Conservation (phyloP, 92 coral and sea anemone genomes). For the Porites evermanni region DNA sequence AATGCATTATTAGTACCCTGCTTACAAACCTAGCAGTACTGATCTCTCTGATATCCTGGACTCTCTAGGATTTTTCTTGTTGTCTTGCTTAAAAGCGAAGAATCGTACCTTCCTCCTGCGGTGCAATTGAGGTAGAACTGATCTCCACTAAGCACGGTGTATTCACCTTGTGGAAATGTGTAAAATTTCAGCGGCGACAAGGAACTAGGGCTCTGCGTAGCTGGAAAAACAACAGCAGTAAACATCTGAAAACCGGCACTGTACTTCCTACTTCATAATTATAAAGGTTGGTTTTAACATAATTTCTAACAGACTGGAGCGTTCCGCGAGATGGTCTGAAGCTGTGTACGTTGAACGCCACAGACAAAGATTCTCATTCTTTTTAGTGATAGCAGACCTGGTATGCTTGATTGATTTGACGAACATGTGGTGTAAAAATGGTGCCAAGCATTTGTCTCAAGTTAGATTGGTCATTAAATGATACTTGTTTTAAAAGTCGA, state of each 20-base stretch:
- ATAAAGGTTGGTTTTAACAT: too few species aligned
- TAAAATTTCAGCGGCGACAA: background rate
- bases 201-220: conserved; percentile 6
- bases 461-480: too few species aligned
- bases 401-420: too few species aligned
- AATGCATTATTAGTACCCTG: background rate
- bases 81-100: background rate
- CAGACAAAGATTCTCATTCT: too few species aligned
- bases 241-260: background rate
- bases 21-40: background rate
- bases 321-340: too few species aligned
- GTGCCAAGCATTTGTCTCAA: too few species aligned
- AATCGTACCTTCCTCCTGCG: conserved; percentile 44
- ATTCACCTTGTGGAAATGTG: conserved; percentile 18
- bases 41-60: background rate
- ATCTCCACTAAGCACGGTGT: conserved; percentile 24
- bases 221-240: background rate
- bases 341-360: too few species aligned
- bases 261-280: too few species aligned
- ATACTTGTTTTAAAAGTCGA: too few species aligned
- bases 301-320: too few species aligned
- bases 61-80: background rate
- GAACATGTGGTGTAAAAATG: too few species aligned
- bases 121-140: conserved; percentile 49
- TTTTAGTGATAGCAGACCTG: too few species aligned